phyloP scores from a whole-genome alignment of 2,888 invertebrate species.

The Yponomeuta evonymella region DNA sequence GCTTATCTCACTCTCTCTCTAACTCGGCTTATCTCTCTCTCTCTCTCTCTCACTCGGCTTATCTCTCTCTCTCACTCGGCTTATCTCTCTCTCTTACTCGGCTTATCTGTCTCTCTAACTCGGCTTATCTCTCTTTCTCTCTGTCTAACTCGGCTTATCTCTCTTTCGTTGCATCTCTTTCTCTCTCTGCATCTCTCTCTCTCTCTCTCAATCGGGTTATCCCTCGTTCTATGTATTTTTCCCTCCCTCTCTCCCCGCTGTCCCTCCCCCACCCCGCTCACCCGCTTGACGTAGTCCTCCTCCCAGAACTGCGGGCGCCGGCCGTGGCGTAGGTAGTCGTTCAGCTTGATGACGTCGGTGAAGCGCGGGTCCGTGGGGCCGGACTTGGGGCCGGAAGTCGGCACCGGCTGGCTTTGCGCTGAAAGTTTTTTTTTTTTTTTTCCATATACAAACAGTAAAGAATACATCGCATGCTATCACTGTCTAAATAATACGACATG shows the following conservation, averaged over 20 bases:
- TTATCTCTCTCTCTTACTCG: not conserved
- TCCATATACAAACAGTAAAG: too few relatives aligned
- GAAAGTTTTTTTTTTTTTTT: too few relatives aligned
- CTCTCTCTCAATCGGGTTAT: not conserved
- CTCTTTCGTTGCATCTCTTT: not conserved
- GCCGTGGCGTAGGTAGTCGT: slow-evolving; percentile 90
- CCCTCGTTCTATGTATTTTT: not conserved
- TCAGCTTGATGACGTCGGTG: slow-evolving; percentile 88
- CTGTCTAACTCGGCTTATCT: not conserved
- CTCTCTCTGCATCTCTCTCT: not conserved
- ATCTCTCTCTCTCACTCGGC: not conserved
- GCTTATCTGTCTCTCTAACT: not conserved
- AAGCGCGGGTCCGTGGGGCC: slow-evolving; percentile 56
- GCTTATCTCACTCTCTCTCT: too few relatives aligned
- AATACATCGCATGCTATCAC: too few relatives aligned
- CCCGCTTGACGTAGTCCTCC: slow-evolving; percentile 89
- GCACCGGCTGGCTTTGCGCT: not conserved
- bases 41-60: not conserved
- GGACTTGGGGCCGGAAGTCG: slow-evolving; percentile 20
- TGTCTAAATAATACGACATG: too few relatives aligned
- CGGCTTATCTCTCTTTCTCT: not conserved
- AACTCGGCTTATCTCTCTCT: too few relatives aligned
- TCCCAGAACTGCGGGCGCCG: slow-evolving; percentile 95
- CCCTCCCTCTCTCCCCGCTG: too few relatives aligned
- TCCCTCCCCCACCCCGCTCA: slow-evolving; percentile 27